Percentiles rank a stretch among this genome's conserved stretches.
phyloP scores from a whole-genome alignment of 2,797 vertebrate species.

The Muscicapa comitata region DNA sequence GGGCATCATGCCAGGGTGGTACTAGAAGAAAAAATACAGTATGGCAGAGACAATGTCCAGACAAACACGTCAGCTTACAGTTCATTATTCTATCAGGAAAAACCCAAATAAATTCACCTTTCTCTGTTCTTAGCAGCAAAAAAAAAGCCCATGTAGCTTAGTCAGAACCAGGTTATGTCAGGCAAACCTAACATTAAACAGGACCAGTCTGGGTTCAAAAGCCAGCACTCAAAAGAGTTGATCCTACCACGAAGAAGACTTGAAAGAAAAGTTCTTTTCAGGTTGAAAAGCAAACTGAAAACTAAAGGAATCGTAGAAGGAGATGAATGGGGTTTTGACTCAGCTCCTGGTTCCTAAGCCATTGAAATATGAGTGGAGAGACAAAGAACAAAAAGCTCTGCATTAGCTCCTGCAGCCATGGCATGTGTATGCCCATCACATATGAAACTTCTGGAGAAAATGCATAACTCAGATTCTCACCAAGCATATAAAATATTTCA shows the following conservation, averaged over 20 bases:
- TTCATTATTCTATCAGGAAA: not conserved
- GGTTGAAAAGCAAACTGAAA: not conserved
- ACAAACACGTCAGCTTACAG: not conserved
- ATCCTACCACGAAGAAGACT: not conserved
- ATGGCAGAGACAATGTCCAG: not conserved
- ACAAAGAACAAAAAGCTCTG: not conserved
- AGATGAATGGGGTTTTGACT: not conserved
- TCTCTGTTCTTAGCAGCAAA: not conserved
- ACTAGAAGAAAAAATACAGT: not conserved
- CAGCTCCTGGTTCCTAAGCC: not conserved
- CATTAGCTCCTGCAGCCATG: not conserved
- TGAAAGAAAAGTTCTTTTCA: not conserved
- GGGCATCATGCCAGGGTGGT: conserved; percentile 9
- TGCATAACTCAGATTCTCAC: not conserved
- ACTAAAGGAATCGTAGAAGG: not conserved
- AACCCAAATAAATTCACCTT: not conserved
- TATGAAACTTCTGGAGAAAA: not conserved
- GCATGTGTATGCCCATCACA: fast-evolving
- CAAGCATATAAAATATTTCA: not conserved
- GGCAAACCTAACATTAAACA: not conserved
- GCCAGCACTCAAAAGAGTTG: not conserved
- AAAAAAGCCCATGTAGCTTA: fast-evolving
- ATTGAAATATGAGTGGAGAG: not conserved
- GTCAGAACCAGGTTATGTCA: not conserved
- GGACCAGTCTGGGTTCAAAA: not conserved